Evolutionary conservation across 1,140 invertebrate species (phyloP).

Genomic region (Drosophila malerkotliana): DNA sequence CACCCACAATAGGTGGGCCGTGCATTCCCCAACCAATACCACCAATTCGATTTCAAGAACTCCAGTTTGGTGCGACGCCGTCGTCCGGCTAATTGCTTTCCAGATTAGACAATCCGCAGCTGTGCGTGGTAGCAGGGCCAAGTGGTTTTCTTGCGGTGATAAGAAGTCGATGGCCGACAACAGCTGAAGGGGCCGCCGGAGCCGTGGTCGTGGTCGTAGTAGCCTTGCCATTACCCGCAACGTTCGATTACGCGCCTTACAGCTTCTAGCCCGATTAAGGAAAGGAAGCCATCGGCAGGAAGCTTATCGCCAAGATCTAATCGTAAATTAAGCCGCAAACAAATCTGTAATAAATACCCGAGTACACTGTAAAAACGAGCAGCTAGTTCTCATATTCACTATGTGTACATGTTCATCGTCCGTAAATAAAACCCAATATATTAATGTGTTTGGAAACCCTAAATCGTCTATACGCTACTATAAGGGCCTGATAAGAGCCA

Average conservation of each 20-base stretch:
- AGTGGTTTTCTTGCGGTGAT: constrained; percentile 13
- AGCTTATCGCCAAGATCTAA: constrained; percentile 50
- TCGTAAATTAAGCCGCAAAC: constrained; percentile 49
- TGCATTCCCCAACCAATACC: not conserved
- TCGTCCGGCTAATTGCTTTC: constrained; percentile 12
- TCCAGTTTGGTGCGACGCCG: not conserved
- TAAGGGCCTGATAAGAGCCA: not conserved
- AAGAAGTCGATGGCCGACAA: constrained; percentile 33
- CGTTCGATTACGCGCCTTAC: constrained; percentile 38
- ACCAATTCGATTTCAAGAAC: not conserved
- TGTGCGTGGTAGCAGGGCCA: constrained; percentile 32
- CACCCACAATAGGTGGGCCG: constrained; percentile 2
- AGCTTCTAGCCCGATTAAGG: constrained; percentile 31
- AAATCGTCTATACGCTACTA: not conserved
- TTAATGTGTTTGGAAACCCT: not conserved
- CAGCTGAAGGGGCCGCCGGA: constrained; percentile 13
- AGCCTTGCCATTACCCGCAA: constrained; percentile 17
- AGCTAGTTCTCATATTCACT: not conserved
- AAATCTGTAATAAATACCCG: constrained; percentile 62
- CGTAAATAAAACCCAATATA: no score
- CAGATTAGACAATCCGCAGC: constrained; percentile 48
- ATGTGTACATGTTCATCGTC: no score
- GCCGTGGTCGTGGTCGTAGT: constrained; percentile 3
- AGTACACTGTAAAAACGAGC: constrained; percentile 15
- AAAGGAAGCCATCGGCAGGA: constrained; percentile 32